phyloP scores from a whole-genome alignment of 2,113 vertebrate species.

The Gasterosteus aculeatus region DNA sequence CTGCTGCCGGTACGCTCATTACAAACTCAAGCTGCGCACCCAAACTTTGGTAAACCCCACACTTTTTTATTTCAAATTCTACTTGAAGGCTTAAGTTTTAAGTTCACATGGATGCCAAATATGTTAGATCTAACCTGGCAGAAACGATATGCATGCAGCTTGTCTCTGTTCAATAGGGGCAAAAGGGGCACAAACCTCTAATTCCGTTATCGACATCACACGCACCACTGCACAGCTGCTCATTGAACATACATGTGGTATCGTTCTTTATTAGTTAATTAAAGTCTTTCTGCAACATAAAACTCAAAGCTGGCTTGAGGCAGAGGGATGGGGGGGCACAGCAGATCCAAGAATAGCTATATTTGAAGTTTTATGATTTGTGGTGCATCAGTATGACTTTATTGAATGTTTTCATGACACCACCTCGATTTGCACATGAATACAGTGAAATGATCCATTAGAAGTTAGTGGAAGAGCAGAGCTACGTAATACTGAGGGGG shows the following conservation, averaged over 20 bases:
- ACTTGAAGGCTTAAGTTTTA: neutral
- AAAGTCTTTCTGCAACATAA: constrained; percentile 30
- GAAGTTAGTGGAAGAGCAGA: constrained; percentile 10
- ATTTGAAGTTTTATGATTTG: constrained; percentile 14
- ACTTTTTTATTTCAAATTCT: neutral
- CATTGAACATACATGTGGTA: constrained; percentile 20
- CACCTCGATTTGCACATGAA: constrained; percentile 17
- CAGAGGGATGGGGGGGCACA: constrained; percentile 9
- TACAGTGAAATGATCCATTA: neutral
- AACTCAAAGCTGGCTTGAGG: constrained; percentile 16
- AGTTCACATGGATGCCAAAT: neutral
- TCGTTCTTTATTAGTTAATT: constrained; percentile 46
- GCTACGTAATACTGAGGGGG: constrained; percentile 16
- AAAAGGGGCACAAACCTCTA: constrained; percentile 14
- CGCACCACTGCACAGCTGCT: constrained; percentile 4
- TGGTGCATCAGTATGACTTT: constrained; percentile 13
- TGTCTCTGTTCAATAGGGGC: neutral
- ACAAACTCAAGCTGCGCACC: constrained; percentile 32
- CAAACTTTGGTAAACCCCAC: constrained; percentile 3
- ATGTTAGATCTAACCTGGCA: neutral
- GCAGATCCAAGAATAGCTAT: constrained; percentile 24
- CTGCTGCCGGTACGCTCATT: constrained; percentile 26
- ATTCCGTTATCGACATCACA: constrained; percentile 49
- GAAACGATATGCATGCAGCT: neutral
- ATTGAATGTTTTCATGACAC: constrained; percentile 8